phyloP scores from a whole-genome alignment of 2,888 invertebrate genomes.

The Tachystola acroxantha region DNA sequence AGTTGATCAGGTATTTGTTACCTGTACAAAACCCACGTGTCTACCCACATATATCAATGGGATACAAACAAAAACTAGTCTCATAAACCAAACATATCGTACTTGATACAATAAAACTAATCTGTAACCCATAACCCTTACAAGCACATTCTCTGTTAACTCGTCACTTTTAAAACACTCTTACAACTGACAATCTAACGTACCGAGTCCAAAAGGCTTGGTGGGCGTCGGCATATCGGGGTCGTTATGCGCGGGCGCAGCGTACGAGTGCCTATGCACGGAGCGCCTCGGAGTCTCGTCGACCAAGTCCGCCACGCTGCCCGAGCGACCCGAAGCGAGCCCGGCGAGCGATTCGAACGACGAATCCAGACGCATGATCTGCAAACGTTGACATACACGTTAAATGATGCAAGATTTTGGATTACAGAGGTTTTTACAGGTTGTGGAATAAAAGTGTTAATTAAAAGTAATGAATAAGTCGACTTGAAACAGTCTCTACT shows the following conservation, averaged over 20 bases:
- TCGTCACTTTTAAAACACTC: neutral
- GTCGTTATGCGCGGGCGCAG: conserved; percentile 70
- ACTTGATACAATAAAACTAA: no score
- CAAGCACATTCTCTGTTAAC: neutral
- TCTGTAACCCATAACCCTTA: neutral
- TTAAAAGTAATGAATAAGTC: no score
- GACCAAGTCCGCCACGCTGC: conserved; percentile 90
- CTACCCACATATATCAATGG: no score
- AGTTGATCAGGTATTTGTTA: no score
- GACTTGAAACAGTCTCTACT: no score
- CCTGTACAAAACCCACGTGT: no score
- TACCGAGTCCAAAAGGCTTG: conserved; percentile 92
- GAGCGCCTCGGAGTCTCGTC: conserved; percentile 75
- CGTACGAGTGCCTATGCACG: conserved; percentile 74
- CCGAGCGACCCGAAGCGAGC: conserved; percentile 83
- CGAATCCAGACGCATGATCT: conserved; percentile 90
- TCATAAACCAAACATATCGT: no score
- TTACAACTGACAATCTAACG: conserved; percentile 52
- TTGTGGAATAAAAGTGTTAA: no score
- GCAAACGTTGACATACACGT: conserved; percentile 20
- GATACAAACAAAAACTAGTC: no score
- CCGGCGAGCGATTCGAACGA: conserved; percentile 87
- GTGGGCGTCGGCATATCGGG: conserved; percentile 79
- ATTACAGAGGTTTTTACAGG: no score
- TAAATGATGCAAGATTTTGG: no score